These are phyloP conservation scores for Akabosia matsudoensis DNA, from an alignment of 1,140 invertebrate genomes.

Conservation along the genomic window DNA sequence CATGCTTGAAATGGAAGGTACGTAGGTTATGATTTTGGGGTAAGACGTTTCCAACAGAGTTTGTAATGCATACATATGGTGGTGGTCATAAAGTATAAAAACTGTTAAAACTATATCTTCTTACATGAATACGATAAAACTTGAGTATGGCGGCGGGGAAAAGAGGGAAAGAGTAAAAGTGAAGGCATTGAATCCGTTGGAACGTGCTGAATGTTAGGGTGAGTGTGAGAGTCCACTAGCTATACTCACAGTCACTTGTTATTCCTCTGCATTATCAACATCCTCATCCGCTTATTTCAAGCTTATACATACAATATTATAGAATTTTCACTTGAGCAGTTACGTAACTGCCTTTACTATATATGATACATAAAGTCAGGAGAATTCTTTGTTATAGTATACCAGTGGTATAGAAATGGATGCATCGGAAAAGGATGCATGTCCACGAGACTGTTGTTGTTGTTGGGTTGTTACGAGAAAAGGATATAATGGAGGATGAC, in stretches of 20 bases:
- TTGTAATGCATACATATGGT: too few relatives aligned
- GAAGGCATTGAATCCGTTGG: constrained; percentile 16
- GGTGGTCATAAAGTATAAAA: too few relatives aligned
- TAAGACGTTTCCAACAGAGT: too few relatives aligned
- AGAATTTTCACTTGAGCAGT: too few relatives aligned
- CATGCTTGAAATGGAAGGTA: too few relatives aligned
- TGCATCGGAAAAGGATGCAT: constrained; percentile 11
- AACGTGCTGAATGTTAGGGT: constrained; percentile 6
- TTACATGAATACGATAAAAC: too few relatives aligned
- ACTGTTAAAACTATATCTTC: too few relatives aligned
- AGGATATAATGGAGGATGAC: constrained; percentile 18
- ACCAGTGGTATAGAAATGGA: background rate
- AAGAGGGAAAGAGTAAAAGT: background rate
- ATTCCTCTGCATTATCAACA: background rate
- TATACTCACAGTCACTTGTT: background rate
- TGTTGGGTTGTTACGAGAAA: background rate
- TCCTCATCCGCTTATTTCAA: background rate
- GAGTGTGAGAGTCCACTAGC: constrained; percentile 3
- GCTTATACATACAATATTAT: too few relatives aligned
- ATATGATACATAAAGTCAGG: background rate
- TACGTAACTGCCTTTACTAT: too few relatives aligned
- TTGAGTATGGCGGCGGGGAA: background rate
- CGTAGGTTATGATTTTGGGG: too few relatives aligned
- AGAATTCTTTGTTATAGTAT: background rate
- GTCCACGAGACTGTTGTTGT: constrained; percentile 5